These are phyloP conservation scores for Bombus superbus DNA, from an alignment of 1,140 invertebrate genomes.

Conservation along the genomic window DNA sequence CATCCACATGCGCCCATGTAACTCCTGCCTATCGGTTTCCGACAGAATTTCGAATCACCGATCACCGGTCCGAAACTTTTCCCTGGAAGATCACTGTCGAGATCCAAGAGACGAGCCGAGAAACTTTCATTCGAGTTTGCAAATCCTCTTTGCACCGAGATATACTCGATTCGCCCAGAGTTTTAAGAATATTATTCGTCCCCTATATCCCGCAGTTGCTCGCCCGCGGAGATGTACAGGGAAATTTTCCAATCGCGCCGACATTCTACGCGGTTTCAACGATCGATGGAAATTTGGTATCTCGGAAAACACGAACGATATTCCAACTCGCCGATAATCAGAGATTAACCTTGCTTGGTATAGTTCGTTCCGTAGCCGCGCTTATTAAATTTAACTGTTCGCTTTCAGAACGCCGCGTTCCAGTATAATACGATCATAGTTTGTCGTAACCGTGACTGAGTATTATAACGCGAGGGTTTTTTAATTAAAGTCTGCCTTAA, in stretches of 20 bases:
- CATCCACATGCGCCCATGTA: slow-evolving; percentile 26
- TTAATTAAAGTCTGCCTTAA: too few relatives aligned
- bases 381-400: too few relatives aligned
- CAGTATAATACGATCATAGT: too few relatives aligned
- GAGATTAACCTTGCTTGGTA: too few relatives aligned
- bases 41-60: slow-evolving; percentile 55
- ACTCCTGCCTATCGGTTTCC: slow-evolving; percentile 18
- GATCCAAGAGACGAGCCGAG: slow-evolving; percentile 31
- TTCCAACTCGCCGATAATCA: too few relatives aligned
- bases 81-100: slow-evolving; percentile 40
- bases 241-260: neutral
- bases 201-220: slow-evolving; percentile 24
- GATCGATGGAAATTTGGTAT: too few relatives aligned
- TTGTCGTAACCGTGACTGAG: too few relatives aligned
- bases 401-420: too few relatives aligned
- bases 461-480: too few relatives aligned
- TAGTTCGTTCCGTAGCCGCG: too few relatives aligned
- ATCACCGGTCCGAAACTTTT: slow-evolving; percentile 46
- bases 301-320: too few relatives aligned
- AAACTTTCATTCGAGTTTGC: slow-evolving; percentile 60
- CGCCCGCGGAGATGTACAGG: neutral
- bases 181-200: slow-evolving; percentile 56
- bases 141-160: slow-evolving; percentile 55
- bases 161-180: slow-evolving; percentile 34
- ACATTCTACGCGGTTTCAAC: neutral